Evolutionary conservation across 2,888 invertebrate genomes (phyloP), one percentile per base, ranked within the genome.

Genomic region (Xanthia icteritia): DNA sequence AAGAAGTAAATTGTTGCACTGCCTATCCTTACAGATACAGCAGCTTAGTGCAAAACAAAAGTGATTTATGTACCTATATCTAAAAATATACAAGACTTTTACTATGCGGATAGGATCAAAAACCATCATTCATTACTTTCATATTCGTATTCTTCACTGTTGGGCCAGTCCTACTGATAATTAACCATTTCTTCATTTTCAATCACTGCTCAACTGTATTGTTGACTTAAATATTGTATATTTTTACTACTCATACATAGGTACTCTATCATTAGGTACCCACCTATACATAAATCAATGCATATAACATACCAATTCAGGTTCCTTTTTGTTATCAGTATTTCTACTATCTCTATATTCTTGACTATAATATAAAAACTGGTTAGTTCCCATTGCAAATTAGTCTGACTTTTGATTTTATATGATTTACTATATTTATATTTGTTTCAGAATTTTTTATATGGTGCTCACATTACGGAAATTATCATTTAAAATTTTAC

Each of bases 401-500:
- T 17, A 56, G 68, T 39, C 39, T 36, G 13, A 9, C 3, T 65
- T 77, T 63, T 71, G 6, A 17, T 61, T 54, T 48, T 60, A 51
- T 66, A 42, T 48, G 45, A 73, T 60, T 68, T 71, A 73, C 68
- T 45, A 63, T 73, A 70, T 54, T 68, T 68, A 69, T 48, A 86
- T 80, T 84, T 81, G 69, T 73, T 76, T 27, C 48, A 45, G n/a
- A 60, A 31, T 58, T 67, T 64, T 61, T 60, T 73, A 39, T 70
- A 63, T 48, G 9, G 73, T 39, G 11, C 13, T 58, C 39, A 31
- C 60, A 23, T 31, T 36, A 61, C 2, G 51, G 48, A 71, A 68
- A 82, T 63, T 74, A 74, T 76, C 71, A 85, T 83, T 85, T 83
- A 74, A 81, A 85, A 77, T 85, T 85, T 86, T 71, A 61, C n/a